These are phyloP conservation scores for Hylaeus volcanicus DNA, from an alignment of 1,140 invertebrate genomes.

Conservation along the genomic window DNA sequence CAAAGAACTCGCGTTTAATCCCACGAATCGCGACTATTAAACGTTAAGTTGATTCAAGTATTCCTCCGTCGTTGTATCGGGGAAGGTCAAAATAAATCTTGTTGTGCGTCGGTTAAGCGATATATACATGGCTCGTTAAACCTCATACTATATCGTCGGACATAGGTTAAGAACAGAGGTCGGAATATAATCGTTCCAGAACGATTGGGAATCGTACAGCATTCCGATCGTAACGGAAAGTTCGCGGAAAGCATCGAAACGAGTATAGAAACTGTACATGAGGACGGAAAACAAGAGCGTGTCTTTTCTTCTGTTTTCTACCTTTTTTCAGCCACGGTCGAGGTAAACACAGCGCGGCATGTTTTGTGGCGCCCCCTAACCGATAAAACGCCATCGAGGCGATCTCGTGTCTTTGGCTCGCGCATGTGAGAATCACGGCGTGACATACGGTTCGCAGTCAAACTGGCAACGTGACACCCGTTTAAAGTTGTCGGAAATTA, in stretches of 20 bases:
- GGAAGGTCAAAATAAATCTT: not conserved
- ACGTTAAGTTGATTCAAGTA: not conserved
- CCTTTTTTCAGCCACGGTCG: constrained; percentile 50
- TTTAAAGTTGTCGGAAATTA: constrained; percentile 4
- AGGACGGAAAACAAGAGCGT: constrained; percentile 37
- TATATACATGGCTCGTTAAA: not conserved
- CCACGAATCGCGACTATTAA: not conserved
- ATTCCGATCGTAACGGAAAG: not conserved
- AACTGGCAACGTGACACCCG: constrained; percentile 47
- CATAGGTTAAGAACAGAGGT: not conserved
- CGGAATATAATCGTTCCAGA: not conserved
- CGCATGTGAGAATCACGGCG: constrained; percentile 43
- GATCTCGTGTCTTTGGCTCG: constrained; percentile 26
- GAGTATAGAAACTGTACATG: constrained; percentile 8
- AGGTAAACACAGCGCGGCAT: constrained; percentile 66
- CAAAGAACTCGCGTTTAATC: not conserved
- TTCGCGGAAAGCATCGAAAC: not conserved
- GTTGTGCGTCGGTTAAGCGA: not conserved
- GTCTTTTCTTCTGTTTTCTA: constrained; percentile 44
- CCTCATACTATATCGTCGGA: not conserved
- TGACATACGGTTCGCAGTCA: constrained; percentile 35
- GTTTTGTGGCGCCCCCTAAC: constrained; percentile 66
- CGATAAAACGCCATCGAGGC: constrained; percentile 46
- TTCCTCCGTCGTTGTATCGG: not conserved
- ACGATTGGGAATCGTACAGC: not conserved